Percentiles rank a stretch among this genome's conserved stretches.
These are phyloP conservation scores for Champsocephalus esox DNA, from an alignment of 2,797 vertebrate species.

Conservation along the genomic window DNA sequence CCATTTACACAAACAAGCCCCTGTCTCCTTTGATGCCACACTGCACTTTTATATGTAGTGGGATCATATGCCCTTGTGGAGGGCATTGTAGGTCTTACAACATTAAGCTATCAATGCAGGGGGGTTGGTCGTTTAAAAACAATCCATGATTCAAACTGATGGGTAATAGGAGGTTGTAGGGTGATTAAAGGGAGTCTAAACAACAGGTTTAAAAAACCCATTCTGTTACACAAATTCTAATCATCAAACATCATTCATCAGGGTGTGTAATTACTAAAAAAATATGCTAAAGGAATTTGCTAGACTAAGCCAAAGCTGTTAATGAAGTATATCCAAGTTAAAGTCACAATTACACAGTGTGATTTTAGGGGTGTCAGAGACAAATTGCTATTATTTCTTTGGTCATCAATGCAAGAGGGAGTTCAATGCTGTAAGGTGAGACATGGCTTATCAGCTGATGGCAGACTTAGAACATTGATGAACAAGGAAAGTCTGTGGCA, in stretches of 20 bases:
- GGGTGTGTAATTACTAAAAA: background rate
- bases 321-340: slow-evolving; percentile 14
- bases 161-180: slow-evolving; percentile 5
- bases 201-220: background rate
- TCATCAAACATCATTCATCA: slow-evolving; percentile 9
- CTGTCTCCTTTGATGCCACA: slow-evolving; percentile 32
- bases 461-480: background rate
- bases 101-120: slow-evolving; percentile 37
- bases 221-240: slow-evolving; percentile 2
- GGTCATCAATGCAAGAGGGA: background rate
- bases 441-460: background rate
- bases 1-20: slow-evolving; percentile 35
- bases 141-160: slow-evolving; percentile 16
- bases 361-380: slow-evolving; percentile 8
- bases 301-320: slow-evolving; percentile 17
- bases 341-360: slow-evolving; percentile 31
- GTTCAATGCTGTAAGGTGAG: accelerated
- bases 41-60: slow-evolving; percentile 24
- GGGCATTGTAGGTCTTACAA: slow-evolving; percentile 6
- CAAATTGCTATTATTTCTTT: background rate
- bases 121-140: slow-evolving; percentile 19
- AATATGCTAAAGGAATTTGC: slow-evolving; percentile 29
- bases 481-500: background rate
- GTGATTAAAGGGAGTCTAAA: slow-evolving; percentile 2
- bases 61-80: slow-evolving; percentile 7